Percentiles rank a stretch among this genome's conserved stretches.
Conservation (phyloP, 2,797 vertebrate species). For the Phrynocephalus guinanensis region DNA sequence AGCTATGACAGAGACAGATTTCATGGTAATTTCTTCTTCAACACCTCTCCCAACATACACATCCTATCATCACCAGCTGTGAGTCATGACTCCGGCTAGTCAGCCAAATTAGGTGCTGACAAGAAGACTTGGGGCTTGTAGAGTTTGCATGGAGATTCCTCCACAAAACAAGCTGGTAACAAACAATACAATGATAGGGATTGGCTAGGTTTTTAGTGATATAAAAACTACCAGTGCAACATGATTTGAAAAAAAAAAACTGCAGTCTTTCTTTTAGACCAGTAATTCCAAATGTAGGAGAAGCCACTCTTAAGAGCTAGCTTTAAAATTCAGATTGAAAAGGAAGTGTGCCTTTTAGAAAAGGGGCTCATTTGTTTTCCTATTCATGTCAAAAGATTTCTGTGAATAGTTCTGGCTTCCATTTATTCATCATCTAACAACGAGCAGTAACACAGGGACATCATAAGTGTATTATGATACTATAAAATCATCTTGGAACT, state of each 20-base stretch:
- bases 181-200: constrained; percentile 31
- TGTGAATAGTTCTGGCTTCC: constrained; percentile 7
- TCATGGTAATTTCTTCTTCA: constrained; percentile 64
- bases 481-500: background rate
- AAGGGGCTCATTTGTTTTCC: background rate
- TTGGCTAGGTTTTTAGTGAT: constrained; percentile 51
- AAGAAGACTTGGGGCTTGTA: constrained; percentile 55
- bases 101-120: constrained; percentile 54
- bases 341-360: background rate
- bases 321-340: too few species aligned
- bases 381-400: background rate
- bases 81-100: constrained; percentile 67
- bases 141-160: constrained; percentile 65
- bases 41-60: constrained; percentile 59
- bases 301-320: background rate
- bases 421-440: constrained; percentile 3
- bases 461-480: background rate
- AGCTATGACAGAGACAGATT: constrained; percentile 58
- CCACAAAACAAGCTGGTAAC: constrained; percentile 60
- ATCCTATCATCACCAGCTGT: constrained; percentile 41
- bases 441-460: background rate
- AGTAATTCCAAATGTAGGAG: constrained; percentile 1
- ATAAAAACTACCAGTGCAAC: constrained; percentile 40
- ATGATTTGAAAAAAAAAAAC: constrained; percentile 47
- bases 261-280: constrained; percentile 45